A percentile compares a stretch with the other conserved stretches of the same genome.
phyloP scores from a whole-genome alignment of 2,113 vertebrate genomes.

The Halichoerus grypus region DNA sequence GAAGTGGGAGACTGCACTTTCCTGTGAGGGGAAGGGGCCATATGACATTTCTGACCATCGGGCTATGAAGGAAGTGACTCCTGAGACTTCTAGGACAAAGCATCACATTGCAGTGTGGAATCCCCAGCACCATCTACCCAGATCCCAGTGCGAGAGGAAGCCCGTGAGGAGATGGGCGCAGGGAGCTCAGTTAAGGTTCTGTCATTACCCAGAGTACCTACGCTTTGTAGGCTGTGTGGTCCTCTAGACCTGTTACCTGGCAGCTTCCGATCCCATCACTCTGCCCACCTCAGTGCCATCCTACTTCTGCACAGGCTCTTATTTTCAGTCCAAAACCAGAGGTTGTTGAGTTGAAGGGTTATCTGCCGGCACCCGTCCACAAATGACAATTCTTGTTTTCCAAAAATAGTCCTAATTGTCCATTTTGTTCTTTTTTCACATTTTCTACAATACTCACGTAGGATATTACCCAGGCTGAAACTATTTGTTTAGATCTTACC shows the following conservation, averaged over 20 bases:
- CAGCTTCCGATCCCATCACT: background rate
- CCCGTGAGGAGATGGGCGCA: background rate
- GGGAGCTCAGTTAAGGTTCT: background rate
- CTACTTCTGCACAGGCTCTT: background rate
- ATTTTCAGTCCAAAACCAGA: background rate
- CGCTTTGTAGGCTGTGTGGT: background rate
- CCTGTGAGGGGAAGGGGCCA: background rate
- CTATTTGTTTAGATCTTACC: background rate
- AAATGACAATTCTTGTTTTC: background rate
- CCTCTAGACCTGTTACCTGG: background rate
- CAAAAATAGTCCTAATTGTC: background rate
- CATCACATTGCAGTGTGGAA: background rate
- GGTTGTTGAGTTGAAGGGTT: rapidly evolving
- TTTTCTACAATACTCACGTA: background rate
- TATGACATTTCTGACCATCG: background rate
- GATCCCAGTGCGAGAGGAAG: background rate
- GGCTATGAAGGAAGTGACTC: background rate
- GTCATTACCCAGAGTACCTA: background rate
- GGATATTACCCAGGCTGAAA: background rate
- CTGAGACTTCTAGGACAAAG: background rate
- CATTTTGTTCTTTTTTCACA: background rate
- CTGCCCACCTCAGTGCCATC: background rate
- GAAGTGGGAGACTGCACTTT: background rate
- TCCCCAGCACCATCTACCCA: background rate
- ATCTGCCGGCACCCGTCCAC: background rate